A percentile compares a stretch with the other conserved stretches of the same genome.
Conservation (phyloP, 2,113 vertebrate species). For the Phalacrocorax carbo region DNA sequence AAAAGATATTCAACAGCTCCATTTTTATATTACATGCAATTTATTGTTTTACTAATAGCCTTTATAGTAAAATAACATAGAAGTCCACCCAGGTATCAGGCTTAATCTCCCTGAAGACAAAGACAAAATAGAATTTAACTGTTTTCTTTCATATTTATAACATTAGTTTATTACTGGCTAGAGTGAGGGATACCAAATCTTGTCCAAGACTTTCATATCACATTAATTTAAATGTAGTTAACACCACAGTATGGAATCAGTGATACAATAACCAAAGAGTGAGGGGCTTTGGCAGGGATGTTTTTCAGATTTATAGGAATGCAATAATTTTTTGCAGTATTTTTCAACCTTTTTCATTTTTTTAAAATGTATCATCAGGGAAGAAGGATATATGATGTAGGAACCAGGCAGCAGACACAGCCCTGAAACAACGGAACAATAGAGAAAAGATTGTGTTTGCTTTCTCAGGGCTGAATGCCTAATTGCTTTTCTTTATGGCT, state of each 20-base stretch:
- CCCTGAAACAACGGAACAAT: neutral
- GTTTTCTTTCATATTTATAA: neutral
- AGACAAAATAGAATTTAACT: neutral
- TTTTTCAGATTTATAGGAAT: neutral
- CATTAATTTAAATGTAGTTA: neutral
- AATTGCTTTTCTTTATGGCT: neutral
- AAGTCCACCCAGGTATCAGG: neutral
- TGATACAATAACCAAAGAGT: neutral
- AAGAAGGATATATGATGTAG: neutral
- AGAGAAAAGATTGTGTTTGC: neutral
- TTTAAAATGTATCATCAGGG: neutral
- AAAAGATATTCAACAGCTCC: neutral
- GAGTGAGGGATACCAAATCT: neutral
- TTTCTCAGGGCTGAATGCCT: neutral
- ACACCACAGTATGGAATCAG: neutral
- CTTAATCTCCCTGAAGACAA: neutral
- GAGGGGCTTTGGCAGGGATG: neutral
- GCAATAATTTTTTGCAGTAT: neutral
- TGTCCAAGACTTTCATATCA: neutral
- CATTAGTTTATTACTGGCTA: neutral
- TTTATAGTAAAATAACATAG: neutral
- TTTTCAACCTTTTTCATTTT: neutral
- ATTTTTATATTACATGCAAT: neutral
- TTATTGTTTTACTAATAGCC: neutral
- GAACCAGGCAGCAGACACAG: neutral